Evolutionary conservation across 2,888 invertebrate species (phyloP).

Genomic region (Zootermopsis nevadensis): DNA sequence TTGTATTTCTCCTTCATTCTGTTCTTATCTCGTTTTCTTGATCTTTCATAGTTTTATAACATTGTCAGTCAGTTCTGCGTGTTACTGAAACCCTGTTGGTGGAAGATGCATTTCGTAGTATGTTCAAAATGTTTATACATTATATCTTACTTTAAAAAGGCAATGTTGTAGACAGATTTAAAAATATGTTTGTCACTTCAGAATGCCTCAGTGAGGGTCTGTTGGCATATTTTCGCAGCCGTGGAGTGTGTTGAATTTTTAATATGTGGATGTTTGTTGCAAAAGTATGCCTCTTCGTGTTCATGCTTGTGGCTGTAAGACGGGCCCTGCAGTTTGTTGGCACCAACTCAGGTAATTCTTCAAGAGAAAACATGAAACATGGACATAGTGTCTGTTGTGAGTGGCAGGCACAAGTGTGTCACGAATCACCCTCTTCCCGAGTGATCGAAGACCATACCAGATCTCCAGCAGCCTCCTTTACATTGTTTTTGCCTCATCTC

Average conservation of each 20-base stretch:
- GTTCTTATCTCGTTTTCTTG: neutral
- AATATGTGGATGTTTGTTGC: no score
- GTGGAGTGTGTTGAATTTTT: no score
- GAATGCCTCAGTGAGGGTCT: neutral
- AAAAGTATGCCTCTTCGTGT: no score
- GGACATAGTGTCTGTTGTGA: neutral
- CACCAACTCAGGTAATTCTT: no score
- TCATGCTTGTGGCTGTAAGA: no score
- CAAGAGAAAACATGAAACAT: no score
- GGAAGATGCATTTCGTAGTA: neutral
- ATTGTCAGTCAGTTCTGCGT: no score
- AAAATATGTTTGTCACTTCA: neutral
- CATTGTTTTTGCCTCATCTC: constrained; percentile 9
- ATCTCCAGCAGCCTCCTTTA: neutral
- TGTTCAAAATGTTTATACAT: neutral
- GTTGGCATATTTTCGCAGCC: no score
- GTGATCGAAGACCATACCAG: neutral
- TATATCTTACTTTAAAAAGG: neutral
- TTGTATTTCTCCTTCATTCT: neutral
- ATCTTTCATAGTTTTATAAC: neutral
- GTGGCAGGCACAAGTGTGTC: neutral
- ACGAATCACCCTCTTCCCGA: neutral
- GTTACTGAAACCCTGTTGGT: neutral
- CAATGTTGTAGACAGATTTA: neutral
- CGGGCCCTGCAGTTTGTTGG: no score